These are phyloP conservation scores for Cetoscarus ocellatus DNA, from an alignment of 2,797 vertebrate genomes.

Conservation along the genomic window DNA sequence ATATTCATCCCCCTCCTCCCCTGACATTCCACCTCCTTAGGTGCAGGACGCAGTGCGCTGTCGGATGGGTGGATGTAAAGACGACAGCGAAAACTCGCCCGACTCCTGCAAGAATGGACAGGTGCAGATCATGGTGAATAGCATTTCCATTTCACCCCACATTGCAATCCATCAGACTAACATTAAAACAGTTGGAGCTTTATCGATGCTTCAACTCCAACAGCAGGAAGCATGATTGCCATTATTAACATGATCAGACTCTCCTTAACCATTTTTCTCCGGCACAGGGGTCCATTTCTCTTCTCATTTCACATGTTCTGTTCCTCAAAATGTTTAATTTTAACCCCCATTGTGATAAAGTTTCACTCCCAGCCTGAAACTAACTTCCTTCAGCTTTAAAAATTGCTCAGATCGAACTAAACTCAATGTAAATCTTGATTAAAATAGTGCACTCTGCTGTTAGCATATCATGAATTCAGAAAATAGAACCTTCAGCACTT, in stretches of 20 bases:
- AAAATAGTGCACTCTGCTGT: neutral
- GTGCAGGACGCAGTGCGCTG: conserved; percentile 98
- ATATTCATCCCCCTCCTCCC: neutral
- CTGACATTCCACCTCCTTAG: conserved; percentile 69
- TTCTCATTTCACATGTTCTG: conserved; percentile 18
- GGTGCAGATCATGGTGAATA: conserved; percentile 99
- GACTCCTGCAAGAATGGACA: conserved; percentile 99
- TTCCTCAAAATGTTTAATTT: conserved; percentile 12
- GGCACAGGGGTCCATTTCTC: conserved; percentile 17
- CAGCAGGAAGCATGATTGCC: conserved; percentile 32
- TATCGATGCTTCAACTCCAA: conserved; percentile 5
- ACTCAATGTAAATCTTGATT: neutral
- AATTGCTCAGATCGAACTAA: neutral
- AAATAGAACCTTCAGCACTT: conserved; percentile 34
- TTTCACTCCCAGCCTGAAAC: conserved; percentile 20
- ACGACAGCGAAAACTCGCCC: conserved; percentile 98
- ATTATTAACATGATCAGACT: conserved; percentile 20
- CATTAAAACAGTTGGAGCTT: conserved; percentile 20
- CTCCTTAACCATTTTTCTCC: conserved; percentile 22
- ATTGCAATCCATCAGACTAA: conserved; percentile 41
- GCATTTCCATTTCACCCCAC: conserved; percentile 84
- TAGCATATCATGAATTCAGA: conserved; percentile 12
- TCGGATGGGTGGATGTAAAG: conserved; percentile 95
- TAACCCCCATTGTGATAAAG: neutral
- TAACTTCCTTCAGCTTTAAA: neutral